Conservation (phyloP, 2,888 invertebrate genomes). For the Rotaria socialis region DNA sequence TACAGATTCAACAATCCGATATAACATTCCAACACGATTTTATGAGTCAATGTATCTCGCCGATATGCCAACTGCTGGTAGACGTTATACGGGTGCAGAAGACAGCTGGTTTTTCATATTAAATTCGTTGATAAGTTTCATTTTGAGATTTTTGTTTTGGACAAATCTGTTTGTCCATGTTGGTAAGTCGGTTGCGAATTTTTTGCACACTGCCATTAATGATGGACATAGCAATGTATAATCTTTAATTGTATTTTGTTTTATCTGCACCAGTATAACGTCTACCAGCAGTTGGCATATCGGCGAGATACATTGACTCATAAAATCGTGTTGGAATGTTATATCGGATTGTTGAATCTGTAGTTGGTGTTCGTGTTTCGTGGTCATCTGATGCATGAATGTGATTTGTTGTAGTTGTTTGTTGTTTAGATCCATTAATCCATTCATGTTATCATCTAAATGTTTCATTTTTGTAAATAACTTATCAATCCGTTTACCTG, state of each 20-base stretch:
- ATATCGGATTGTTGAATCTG: not conserved
- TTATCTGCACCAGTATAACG: not conserved
- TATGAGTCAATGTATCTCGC: not conserved
- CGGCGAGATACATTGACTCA: not conserved
- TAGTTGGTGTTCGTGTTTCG: not conserved
- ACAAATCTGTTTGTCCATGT: not conserved
- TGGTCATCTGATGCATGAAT: not conserved
- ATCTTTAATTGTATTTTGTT: not conserved
- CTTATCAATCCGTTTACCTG: not conserved
- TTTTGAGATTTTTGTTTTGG: not conserved
- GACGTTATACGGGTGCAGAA: not conserved
- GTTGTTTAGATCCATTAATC: not conserved
- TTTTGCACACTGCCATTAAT: not conserved
- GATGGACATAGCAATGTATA: not conserved
- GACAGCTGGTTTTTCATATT: no score
- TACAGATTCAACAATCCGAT: not conserved
- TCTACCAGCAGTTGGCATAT: not conserved
- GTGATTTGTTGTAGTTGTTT: not conserved
- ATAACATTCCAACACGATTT: not conserved
- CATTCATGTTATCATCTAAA: not conserved
- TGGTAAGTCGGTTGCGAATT: not conserved
- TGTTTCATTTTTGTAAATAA: not conserved
- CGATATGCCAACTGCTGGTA: not conserved
- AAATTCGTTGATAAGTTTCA: no score
- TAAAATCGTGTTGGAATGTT: not conserved